Evolutionary conservation across 2,888 invertebrate species (phyloP), one percentile per base, ranked within the genome.

Genomic region (Drosophila imparisetae): DNA sequence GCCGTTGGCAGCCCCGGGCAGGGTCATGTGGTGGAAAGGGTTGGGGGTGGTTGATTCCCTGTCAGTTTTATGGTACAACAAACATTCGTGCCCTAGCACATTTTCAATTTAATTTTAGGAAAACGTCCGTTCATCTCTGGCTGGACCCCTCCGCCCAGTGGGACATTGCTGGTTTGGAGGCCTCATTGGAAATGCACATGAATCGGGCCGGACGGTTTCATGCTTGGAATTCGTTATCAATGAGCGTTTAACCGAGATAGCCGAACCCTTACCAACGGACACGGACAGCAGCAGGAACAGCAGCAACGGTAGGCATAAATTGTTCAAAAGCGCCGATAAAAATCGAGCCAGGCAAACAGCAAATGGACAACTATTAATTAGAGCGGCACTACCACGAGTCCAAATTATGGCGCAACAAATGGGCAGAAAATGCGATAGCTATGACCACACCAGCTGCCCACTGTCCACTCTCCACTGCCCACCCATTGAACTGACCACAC

Each of bases 161-260:
- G 30, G 30, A 15, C 42, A 57, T 57, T 29, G 15, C 45, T 50
- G 50, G 50, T 18, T 38, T 29, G n/a, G 52, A 55, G 49, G 29
- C 32, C 80, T 90, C 88, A 86, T 86, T 80, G 80, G 52, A 75
- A 80, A 86, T 86, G 90, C 85, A 82, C 86, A 77, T 69, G 85
- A 81, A 73, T 63, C 63, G 85, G 85, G 62, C 64, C 73, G 13
- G 21, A 50, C 48, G 64, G 66, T 29, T 70, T 74, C 85, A 87
- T 89, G 85, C 82, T 66, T 73, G 86, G 85, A 86, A 86, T 86
- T 80, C 81, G 73, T 85, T 90, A 86, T 86, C 85, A 90, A 81
- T 75, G 59, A 64, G 55, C 38, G 63, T 36, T 21, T 53, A 54
- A 50, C 32, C 53, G 58, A 38, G 45, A 34, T 30, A 48, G 13